Percentiles rank a stretch among this genome's conserved stretches.
These are phyloP conservation scores for Nipponia nippon DNA, from an alignment of 2,113 vertebrate genomes.

Conservation along the genomic window DNA sequence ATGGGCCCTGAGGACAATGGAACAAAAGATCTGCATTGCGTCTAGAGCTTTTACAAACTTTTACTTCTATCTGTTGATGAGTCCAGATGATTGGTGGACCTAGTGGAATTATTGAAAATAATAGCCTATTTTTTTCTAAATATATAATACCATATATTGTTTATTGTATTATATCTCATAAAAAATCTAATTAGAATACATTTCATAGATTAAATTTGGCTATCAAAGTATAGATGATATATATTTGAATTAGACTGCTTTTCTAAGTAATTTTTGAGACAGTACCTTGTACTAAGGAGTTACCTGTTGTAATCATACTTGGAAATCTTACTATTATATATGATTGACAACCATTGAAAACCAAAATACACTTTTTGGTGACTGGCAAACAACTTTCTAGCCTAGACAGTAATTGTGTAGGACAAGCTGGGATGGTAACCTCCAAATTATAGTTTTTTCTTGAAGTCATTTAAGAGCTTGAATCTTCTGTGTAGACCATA, in stretches of 20 bases:
- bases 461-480: constrained; percentile 3
- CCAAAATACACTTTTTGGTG: background rate
- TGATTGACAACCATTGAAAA: background rate
- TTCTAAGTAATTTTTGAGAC: background rate
- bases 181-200: background rate
- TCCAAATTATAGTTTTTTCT: constrained; percentile 12
- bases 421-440: background rate
- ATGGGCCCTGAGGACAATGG: background rate
- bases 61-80: background rate
- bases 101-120: background rate
- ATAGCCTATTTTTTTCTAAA: background rate
- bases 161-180: background rate
- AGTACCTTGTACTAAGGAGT: background rate
- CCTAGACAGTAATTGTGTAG: background rate
- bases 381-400: background rate
- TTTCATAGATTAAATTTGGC: background rate
- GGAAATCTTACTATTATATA: background rate
- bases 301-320: background rate
- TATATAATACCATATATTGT: background rate
- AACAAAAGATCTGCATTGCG: background rate
- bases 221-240: background rate
- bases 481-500: background rate
- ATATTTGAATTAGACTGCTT: background rate
- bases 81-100: background rate
- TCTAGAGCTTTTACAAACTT: background rate